Evolutionary conservation across 2,888 invertebrate species (phyloP).

Genomic region (Heliconius ethilla): DNA sequence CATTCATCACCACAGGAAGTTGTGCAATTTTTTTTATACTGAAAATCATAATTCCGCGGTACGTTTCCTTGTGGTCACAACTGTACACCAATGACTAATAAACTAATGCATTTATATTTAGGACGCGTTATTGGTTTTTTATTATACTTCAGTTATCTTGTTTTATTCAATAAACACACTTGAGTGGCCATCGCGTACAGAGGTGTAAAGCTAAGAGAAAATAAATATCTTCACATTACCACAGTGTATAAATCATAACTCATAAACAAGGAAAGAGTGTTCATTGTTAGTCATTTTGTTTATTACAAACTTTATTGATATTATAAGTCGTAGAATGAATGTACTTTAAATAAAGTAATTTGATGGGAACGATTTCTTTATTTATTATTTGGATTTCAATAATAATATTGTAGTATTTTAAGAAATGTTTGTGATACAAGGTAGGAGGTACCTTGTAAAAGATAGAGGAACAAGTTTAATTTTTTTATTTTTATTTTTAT

Average conservation of each 20-base stretch:
- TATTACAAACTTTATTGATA: conserved; percentile 16
- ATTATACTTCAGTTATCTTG: conserved; percentile 65
- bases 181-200: conserved; percentile 55
- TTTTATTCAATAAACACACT: conserved; percentile 52
- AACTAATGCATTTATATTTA: conserved; percentile 77
- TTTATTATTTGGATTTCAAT: background rate
- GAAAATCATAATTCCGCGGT: too few species aligned
- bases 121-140: conserved; percentile 71
- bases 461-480: background rate
- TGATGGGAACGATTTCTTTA: background rate
- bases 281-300: conserved; percentile 13
- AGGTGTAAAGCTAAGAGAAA: conserved; percentile 46
- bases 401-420: background rate
- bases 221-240: conserved; percentile 51
- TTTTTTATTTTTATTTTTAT: too few species aligned
- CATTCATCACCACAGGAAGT: too few species aligned
- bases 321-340: background rate
- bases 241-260: conserved; percentile 53
- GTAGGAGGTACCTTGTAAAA: background rate
- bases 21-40: too few species aligned
- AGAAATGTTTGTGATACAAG: background rate
- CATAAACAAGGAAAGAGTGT: conserved; percentile 2
- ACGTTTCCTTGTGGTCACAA: background rate
- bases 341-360: conserved; percentile 1
- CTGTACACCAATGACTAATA: conserved; percentile 64